Evolutionary conservation across 2,113 vertebrate genomes (phyloP).

Genomic region (Urocynchramus pylzowi): DNA sequence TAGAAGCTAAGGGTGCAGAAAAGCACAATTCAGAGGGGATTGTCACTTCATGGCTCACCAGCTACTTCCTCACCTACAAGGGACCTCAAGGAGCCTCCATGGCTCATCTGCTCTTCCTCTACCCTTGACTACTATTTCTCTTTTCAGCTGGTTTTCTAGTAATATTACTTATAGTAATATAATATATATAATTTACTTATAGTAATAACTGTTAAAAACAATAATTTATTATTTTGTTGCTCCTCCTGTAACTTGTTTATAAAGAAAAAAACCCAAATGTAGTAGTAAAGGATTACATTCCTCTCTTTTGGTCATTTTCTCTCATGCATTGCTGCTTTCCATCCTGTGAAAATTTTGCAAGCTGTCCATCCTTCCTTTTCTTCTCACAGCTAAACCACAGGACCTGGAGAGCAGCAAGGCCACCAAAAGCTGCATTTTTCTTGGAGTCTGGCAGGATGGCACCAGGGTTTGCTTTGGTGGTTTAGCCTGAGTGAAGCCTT

Average conservation of each 20-base stretch:
- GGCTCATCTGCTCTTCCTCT: not conserved
- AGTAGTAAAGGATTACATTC: not conserved
- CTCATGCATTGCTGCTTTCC: not conserved
- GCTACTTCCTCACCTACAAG: rapidly evolving
- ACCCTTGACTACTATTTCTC: not conserved
- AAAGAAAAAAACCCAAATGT: not conserved
- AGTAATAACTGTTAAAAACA: not conserved
- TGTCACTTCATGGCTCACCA: not conserved
- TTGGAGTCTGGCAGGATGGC: not conserved
- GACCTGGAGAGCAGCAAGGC: not conserved
- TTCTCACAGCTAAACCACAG: not conserved
- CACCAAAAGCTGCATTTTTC: not conserved
- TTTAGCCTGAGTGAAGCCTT: not conserved
- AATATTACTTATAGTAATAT: too few relatives aligned
- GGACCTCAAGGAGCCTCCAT: too few relatives aligned
- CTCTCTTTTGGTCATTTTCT: not conserved
- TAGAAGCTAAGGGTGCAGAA: not conserved
- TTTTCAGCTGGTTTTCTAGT: not conserved
- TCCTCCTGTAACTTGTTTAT: not conserved
- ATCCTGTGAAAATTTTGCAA: not conserved
- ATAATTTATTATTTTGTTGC: not conserved
- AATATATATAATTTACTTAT: too few relatives aligned
- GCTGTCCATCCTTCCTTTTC: not conserved
- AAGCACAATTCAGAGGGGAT: not conserved
- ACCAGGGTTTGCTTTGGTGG: not conserved